Percentiles rank a stretch among this genome's conserved stretches.
Conservation (phyloP, 2,797 vertebrate genomes). For the Coreius guichenoti region DNA sequence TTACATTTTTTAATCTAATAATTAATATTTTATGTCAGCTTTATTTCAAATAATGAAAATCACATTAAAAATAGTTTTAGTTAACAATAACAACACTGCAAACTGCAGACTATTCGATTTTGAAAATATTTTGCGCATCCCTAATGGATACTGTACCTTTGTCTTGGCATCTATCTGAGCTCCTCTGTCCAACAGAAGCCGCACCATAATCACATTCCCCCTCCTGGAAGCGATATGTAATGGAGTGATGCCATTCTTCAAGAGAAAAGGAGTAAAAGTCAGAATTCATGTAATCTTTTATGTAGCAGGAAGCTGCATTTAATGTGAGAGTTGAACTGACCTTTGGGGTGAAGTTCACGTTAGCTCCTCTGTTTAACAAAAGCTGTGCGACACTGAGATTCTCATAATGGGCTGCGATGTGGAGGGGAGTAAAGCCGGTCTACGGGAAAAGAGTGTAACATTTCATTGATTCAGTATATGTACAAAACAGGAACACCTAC, state of each 20-base stretch:
- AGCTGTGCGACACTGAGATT: constrained; percentile 95
- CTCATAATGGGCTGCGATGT: constrained; percentile 98
- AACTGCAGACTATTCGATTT: neutral
- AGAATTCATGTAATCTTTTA: neutral
- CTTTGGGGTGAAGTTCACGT: constrained; percentile 97
- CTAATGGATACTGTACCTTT: constrained; percentile 80
- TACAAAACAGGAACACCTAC: constrained; percentile 37
- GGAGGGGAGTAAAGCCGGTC: constrained; percentile 98
- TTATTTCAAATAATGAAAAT: neutral
- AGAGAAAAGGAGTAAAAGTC: constrained; percentile 1
- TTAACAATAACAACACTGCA: constrained; percentile 1
- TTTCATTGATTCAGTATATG: constrained; percentile 34
- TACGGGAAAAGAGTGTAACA: constrained; percentile 62
- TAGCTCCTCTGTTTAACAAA: constrained; percentile 93
- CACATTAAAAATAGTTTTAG: neutral
- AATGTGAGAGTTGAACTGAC: constrained; percentile 72
- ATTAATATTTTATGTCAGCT: neutral
- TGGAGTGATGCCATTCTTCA: constrained; percentile 95
- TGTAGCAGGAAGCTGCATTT: neutral
- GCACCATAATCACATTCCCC: constrained; percentile 96
- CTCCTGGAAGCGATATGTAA: constrained; percentile 96
- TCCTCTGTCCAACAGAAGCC: constrained; percentile 93
- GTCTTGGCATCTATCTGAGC: constrained; percentile 94
- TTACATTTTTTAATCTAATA: neutral
- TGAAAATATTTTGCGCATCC: neutral